Conservation (phyloP, 2,888 invertebrate species). For the Abrostola triplasia region DNA sequence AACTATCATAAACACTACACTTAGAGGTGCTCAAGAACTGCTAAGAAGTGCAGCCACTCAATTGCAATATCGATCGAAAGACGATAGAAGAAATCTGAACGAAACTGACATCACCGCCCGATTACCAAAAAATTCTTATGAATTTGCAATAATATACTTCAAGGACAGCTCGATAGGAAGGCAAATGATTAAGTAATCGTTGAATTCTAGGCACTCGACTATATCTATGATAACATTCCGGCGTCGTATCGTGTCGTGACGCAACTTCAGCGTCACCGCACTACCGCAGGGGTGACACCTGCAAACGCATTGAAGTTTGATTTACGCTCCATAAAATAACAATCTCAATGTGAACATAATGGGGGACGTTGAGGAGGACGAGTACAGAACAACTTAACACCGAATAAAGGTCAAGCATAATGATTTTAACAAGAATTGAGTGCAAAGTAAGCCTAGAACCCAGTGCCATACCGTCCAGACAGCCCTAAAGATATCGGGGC, state of each 20-base stretch:
- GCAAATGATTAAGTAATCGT: constrained; percentile 62
- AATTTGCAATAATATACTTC: constrained; percentile 38
- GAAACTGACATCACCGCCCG: constrained; percentile 10
- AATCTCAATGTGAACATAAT: neutral
- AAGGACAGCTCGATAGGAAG: constrained; percentile 55
- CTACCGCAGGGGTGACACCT: constrained; percentile 33
- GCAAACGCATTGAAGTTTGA: constrained; percentile 3
- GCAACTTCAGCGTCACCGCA: constrained; percentile 54
- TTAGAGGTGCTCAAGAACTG: constrained; percentile 3
- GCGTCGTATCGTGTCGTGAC: constrained; percentile 57
- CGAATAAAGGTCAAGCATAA: no score
- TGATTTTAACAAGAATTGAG: neutral
- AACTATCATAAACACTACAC: neutral
- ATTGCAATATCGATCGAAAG: constrained; percentile 13
- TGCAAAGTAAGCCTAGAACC: neutral
- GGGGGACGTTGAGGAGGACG: no score
- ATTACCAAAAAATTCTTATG: constrained; percentile 17
- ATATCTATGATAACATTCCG: constrained; percentile 59
- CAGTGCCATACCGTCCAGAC: constrained; percentile 15
- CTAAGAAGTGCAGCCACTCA: constrained; percentile 16
- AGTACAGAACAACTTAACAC: neutral
- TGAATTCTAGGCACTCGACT: constrained; percentile 47
- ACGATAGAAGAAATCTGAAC: constrained; percentile 13
- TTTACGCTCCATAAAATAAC: neutral
- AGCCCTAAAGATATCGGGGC: constrained; percentile 60